Conservation (phyloP, 2,113 vertebrate genomes). For the Esox niger region DNA sequence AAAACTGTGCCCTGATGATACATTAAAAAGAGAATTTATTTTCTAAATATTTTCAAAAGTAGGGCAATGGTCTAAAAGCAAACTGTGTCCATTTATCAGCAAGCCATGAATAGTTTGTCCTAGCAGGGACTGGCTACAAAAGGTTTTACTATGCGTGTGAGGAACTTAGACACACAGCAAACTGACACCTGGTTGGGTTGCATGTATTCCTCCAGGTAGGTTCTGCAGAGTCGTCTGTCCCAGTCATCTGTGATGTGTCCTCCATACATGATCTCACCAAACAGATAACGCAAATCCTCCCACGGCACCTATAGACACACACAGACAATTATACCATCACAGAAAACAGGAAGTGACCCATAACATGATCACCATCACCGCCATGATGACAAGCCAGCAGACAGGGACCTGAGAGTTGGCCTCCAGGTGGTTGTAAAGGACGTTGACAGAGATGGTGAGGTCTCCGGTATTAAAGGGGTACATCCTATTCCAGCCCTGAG, state of each 20-base stretch:
- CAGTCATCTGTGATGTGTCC: conserved; percentile 83
- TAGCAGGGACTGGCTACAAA: too few relatives aligned
- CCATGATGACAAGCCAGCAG: background rate
- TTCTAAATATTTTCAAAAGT: too few relatives aligned
- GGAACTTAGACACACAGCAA: background rate
- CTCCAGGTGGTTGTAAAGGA: conserved; percentile 82
- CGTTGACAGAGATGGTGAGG: conserved; percentile 78
- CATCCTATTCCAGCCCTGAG: conserved; percentile 80
- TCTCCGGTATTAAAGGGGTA: conserved; percentile 81
- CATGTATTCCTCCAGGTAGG: conserved; percentile 83
- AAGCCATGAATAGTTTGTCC: too few relatives aligned
- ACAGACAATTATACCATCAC: conserved; percentile 18
- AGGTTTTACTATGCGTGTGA: too few relatives aligned
- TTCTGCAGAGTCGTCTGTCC: conserved; percentile 78
- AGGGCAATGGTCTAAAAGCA: too few relatives aligned
- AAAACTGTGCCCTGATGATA: too few relatives aligned
- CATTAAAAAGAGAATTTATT: too few relatives aligned
- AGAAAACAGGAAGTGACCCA: background rate
- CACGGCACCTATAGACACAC: conserved; percentile 71
- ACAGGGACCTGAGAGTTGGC: conserved; percentile 76
- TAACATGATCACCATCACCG: conserved; percentile 2
- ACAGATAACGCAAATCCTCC: conserved; percentile 81
- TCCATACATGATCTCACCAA: conserved; percentile 84
- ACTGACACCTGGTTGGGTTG: conserved; percentile 74
- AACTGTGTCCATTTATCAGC: too few relatives aligned